Conservation (phyloP, 2,113 vertebrate genomes). For the Callionymus lyra region DNA sequence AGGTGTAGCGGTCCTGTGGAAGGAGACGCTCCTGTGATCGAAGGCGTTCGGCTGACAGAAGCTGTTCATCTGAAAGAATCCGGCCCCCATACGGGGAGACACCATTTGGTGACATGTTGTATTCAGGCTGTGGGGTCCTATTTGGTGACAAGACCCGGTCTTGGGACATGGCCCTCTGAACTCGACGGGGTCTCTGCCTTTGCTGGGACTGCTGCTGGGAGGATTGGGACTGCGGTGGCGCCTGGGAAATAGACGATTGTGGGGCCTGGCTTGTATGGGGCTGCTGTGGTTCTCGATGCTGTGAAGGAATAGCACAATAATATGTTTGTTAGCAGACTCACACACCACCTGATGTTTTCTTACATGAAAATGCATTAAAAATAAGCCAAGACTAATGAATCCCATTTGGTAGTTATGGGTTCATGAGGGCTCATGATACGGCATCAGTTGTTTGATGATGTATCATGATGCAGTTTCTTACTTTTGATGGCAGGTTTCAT, state of each 20-base stretch:
- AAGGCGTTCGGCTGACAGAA: slow-evolving; percentile 77
- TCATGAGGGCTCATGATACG: no score
- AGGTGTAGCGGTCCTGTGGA: slow-evolving; percentile 84
- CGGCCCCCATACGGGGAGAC: slow-evolving; percentile 72
- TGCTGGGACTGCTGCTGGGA: slow-evolving; percentile 62
- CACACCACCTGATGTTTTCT: no score
- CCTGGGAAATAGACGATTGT: slow-evolving; percentile 47
- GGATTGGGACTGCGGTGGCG: slow-evolving; percentile 42
- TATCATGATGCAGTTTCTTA: no score
- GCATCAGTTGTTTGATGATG: no score
- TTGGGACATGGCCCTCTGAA: slow-evolving; percentile 95
- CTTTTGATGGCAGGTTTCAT: no score
- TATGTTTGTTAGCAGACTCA: no score
- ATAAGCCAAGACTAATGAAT: no score
- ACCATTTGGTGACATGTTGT: slow-evolving; percentile 67
- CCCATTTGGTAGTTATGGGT: slow-evolving; percentile 2
- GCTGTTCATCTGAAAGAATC: slow-evolving; percentile 88
- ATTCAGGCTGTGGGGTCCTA: slow-evolving; percentile 74
- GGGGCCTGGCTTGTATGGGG: slow-evolving; percentile 51
- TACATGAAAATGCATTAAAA: no score
- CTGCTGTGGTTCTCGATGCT: slow-evolving; percentile 50
- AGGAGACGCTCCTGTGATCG: slow-evolving; percentile 80
- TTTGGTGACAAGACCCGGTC: slow-evolving; percentile 86
- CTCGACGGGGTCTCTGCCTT: slow-evolving; percentile 80
- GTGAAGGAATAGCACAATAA: slow-evolving; percentile 11